Evolutionary conservation across 2,113 vertebrate genomes (phyloP).

Genomic region (Corythaeola cristata): DNA sequence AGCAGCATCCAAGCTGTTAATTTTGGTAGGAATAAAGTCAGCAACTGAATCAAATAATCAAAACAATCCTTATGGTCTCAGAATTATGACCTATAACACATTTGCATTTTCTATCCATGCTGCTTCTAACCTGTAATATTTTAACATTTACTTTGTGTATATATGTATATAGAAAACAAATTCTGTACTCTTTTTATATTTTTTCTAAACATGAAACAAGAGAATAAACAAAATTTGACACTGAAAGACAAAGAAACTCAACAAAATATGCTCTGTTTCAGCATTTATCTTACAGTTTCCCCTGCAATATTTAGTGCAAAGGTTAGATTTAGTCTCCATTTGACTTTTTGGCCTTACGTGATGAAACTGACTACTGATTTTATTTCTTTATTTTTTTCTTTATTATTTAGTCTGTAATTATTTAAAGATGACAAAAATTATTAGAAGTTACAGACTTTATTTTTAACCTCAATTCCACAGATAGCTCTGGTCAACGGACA

Average conservation of each 20-base stretch:
- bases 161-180: accelerated
- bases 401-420: background rate
- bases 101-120: background rate
- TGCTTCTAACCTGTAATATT: background rate
- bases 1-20: background rate
- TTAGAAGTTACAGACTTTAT: background rate
- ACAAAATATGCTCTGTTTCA: background rate
- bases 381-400: background rate
- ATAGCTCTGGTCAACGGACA: background rate
- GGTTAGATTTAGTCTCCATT: background rate
- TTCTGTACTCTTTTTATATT: background rate
- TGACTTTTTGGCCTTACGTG: background rate
- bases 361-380: background rate
- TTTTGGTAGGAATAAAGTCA: background rate
- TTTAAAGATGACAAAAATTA: background rate
- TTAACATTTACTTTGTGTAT: background rate
- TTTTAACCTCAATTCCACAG: background rate
- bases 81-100: background rate
- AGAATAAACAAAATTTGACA: background rate
- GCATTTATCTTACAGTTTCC: background rate
- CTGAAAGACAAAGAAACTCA: background rate
- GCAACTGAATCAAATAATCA: background rate
- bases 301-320: background rate
- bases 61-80: background rate
- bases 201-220: background rate